Conservation (phyloP, 2,113 vertebrate genomes). For the Sylvia atricapilla region DNA sequence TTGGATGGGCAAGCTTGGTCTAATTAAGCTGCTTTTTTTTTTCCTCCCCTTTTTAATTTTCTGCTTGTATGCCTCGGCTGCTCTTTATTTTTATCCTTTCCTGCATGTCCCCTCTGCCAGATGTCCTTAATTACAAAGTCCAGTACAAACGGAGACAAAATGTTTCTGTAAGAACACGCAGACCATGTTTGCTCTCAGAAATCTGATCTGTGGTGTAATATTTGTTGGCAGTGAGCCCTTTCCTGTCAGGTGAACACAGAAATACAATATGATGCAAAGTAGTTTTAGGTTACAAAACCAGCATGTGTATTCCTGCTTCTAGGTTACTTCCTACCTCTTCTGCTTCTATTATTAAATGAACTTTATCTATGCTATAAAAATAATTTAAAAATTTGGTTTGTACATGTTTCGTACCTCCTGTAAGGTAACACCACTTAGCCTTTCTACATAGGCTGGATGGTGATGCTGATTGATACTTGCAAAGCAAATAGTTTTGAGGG, state of each 20-base stretch:
- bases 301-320: not conserved
- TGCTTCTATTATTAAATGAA: not conserved
- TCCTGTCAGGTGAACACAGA: not conserved
- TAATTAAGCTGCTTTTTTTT: not conserved
- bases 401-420: not conserved
- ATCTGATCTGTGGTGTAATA: not conserved
- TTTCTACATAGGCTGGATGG: not conserved
- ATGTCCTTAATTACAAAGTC: constrained; percentile 6
- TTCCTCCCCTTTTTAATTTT: not conserved
- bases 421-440: not conserved
- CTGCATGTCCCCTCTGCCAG: not conserved
- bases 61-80: not conserved
- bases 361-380: not conserved
- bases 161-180: not conserved
- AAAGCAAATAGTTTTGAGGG: not conserved
- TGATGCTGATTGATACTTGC: not conserved
- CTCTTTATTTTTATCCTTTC: constrained; percentile 6
- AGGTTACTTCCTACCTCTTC: not conserved
- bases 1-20: not conserved
- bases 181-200: not conserved
- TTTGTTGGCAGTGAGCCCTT: not conserved
- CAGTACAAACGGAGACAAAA: not conserved
- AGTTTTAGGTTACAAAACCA: not conserved
- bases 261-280: not conserved
- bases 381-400: fast-evolving